A percentile compares a stretch with the other conserved stretches of the same genome.
Conservation (phyloP, 2,888 invertebrate genomes). For the Thalpophila matura region DNA sequence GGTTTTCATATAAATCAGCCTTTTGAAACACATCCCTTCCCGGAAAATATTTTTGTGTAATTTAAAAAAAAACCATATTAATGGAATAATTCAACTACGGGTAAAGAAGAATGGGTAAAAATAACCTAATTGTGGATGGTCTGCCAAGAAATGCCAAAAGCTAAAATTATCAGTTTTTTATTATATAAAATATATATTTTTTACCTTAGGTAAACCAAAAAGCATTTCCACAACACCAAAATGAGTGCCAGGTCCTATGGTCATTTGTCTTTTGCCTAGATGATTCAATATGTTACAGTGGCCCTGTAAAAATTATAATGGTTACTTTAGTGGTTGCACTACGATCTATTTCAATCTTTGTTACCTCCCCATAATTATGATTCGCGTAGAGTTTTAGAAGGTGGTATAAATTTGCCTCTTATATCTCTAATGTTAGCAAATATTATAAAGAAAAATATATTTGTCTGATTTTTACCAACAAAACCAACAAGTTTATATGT, state of each 20-base stretch:
- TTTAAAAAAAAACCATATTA: no score
- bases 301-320: conserved; percentile 72
- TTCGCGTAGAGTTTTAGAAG: not conserved
- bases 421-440: no score
- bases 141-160: no score
- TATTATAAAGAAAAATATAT: no score
- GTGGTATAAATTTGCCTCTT: not conserved
- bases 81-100: no score
- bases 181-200: conserved; percentile 16
- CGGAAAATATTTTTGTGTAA: no score
- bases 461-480: no score
- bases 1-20: no score
- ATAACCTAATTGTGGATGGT: no score
- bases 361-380: conserved; percentile 22
- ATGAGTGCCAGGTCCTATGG: conserved; percentile 79
- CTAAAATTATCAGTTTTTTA: not conserved
- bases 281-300: conserved; percentile 82
- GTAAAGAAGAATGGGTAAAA: no score
- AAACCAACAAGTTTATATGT: no score
- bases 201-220: conserved; percentile 86
- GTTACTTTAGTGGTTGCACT: not conserved
- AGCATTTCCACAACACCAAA: conserved; percentile 88
- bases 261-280: conserved; percentile 72
- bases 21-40: no score
- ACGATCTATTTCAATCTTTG: conserved; percentile 15